Evolutionary conservation across 2,888 invertebrate species (phyloP).

Genomic region (Ashinkailepas kermadecensis): DNA sequence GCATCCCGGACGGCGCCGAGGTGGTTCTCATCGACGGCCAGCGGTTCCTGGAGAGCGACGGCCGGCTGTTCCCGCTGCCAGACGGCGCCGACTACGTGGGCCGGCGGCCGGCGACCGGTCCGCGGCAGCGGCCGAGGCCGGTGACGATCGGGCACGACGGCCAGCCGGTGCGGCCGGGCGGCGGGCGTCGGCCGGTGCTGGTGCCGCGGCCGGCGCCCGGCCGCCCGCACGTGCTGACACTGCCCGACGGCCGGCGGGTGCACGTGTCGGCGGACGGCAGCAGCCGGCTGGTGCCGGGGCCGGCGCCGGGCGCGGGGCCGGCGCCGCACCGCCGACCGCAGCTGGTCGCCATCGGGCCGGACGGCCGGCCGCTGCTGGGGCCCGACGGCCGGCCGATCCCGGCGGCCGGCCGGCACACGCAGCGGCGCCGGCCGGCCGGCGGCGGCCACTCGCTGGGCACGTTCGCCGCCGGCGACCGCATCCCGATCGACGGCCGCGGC

Average conservation of each 20-base stretch:
- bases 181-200: neutral
- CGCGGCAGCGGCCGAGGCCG: neutral
- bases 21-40: constrained; percentile 1
- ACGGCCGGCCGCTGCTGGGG: neutral
- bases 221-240: neutral
- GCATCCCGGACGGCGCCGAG: neutral
- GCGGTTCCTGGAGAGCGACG: neutral
- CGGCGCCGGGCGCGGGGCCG: too few species aligned
- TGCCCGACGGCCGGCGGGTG: neutral
- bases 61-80: neutral
- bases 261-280: neutral
- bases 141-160: neutral
- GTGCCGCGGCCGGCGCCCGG: too few species aligned
- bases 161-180: neutral
- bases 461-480: neutral
- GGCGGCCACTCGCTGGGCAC: neutral
- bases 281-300: neutral
- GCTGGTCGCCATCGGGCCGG: neutral
- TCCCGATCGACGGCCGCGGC: constrained; percentile 1
- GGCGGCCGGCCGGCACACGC: neutral
- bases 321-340: neutral
- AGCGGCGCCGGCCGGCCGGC: neutral
- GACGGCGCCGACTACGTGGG: neutral
- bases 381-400: neutral
- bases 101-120: neutral